These are phyloP conservation scores for Acanthosepion lycidas DNA, from an alignment of 2,888 invertebrate genomes.

Conservation along the genomic window DNA sequence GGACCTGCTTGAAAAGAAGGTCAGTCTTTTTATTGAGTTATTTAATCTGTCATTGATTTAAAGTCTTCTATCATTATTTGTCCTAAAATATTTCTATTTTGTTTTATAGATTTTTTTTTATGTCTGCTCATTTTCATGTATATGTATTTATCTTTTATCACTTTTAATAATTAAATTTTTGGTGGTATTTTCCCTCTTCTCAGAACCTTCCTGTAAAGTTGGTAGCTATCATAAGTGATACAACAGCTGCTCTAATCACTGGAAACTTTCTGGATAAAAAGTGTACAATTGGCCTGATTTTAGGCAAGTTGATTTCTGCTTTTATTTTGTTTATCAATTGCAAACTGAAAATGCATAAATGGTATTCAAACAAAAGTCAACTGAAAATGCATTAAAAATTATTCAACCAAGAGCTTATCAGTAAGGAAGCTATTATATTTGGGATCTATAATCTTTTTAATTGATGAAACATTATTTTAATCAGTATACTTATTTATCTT, in stretches of 20 bases:
- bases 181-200: not conserved
- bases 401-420: not conserved
- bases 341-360: not conserved
- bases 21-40: not conserved
- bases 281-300: conserved; percentile 83
- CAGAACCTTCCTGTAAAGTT: conserved; percentile 80
- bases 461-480: too few species aligned
- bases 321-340: not conserved
- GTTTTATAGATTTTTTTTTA: not conserved
- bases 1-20: conserved; percentile 79
- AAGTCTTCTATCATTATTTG: not conserved
- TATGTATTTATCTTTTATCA: not conserved
- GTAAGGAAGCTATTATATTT: not conserved
- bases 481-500: too few species aligned
- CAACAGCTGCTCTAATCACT: conserved; percentile 81
- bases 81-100: not conserved
- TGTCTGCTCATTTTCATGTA: not conserved
- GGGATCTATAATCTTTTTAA: too few species aligned
- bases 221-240: conserved; percentile 85
- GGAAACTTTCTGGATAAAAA: conserved; percentile 81
- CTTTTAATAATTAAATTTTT: not conserved
- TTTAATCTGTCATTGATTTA: not conserved
- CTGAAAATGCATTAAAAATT: not conserved
- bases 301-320: conserved; percentile 73
- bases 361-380: not conserved